phyloP scores from a whole-genome alignment of 2,113 vertebrate species.

The Martes martes region DNA sequence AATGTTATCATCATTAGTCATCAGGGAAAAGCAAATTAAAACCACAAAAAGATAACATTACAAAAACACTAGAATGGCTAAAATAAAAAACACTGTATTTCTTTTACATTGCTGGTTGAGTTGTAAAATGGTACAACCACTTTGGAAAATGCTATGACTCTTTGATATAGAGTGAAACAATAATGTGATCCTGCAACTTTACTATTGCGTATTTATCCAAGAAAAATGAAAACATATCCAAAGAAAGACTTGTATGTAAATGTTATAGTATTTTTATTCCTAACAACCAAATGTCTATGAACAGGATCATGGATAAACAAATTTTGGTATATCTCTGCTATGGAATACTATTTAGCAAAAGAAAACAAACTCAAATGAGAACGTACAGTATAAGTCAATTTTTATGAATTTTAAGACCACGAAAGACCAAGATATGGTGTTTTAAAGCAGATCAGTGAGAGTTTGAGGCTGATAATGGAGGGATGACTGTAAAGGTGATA shows the following conservation, averaged over 20 bases:
- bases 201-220: not conserved
- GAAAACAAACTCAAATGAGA: not conserved
- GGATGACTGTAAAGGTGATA: not conserved
- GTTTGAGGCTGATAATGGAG: not conserved
- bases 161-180: not conserved
- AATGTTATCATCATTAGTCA: not conserved
- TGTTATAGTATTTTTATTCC: not conserved
- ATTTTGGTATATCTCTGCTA: not conserved
- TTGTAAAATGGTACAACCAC: not conserved
- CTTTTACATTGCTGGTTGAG: not conserved
- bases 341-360: slow-evolving; percentile 11
- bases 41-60: not conserved
- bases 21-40: slow-evolving; percentile 30
- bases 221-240: not conserved
- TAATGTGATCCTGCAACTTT: not conserved
- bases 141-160: not conserved
- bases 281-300: not conserved
- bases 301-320: not conserved
- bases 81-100: not conserved
- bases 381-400: not conserved
- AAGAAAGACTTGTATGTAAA: not conserved
- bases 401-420: not conserved
- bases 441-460: not conserved
- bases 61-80: not conserved
- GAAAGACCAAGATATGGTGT: not conserved